Base-by-base conservation (phyloP, 2,888 invertebrate genomes). In the Agriopis leucophaearia region DNA sequence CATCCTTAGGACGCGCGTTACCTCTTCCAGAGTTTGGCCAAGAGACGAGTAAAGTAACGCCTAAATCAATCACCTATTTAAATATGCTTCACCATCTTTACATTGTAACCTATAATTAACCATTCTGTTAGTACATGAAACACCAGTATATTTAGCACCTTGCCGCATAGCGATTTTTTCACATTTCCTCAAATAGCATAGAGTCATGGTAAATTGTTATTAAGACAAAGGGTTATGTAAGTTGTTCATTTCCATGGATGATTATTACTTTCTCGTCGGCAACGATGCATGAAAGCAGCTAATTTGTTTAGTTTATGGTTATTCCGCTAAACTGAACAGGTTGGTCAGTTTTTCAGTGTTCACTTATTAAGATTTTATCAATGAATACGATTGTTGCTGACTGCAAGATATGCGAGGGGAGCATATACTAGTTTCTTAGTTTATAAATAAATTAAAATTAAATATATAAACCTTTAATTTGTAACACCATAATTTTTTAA, bases 291-390 rank as follows among this genome's bases (percentile, higher is more conserved):
- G 68, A 73, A 70, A 72, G 57, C 60, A 69, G 55, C 64, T 68
- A 63, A 70, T 72, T 69, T 66, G 69, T 72, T 71, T 71, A 66
- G 51, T 44, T 36, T 64, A 54, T 64, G 60, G 56, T 74, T 78
- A 83, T 85, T 85, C 83, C 83, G 83, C 77, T 72, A 75, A 78
- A 64, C 74, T 84, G 78, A 73, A 61, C 78, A 83, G 80, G 64
- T 81, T 70, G 84, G 82, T 75, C 81, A 81, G 61, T 64, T 79
- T 75, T 76, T 78, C 74, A 68, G 52, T 36, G 8, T 40, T 13
- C n/a, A 55, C 9, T 55, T 65, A 64, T 61, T 60, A 8, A 56
- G 66, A 55, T 66, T 44, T 48, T 60, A 60, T 60, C 59, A 58
- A 52, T 58, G 13, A 44, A 6, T 47, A 18, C 38, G 61, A 1